Percentiles rank a stretch among this genome's conserved stretches.
Evolutionary conservation across 2,113 vertebrate species (phyloP).

Genomic region (Formicarius rufipectus): DNA sequence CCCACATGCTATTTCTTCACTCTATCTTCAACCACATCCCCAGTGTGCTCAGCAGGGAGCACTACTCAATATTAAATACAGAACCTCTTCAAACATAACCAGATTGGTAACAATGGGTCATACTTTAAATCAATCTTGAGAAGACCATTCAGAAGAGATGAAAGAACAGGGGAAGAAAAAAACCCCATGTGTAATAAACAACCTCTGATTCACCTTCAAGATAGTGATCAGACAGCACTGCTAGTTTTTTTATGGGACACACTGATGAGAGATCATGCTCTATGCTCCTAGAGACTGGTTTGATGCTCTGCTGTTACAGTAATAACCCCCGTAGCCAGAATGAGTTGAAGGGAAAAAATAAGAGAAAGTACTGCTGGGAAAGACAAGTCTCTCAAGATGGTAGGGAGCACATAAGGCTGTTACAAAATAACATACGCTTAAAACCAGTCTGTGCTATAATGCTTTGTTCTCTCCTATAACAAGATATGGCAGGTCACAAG

Average conservation of each 20-base stretch:
- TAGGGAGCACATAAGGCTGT: neutral
- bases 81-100: neutral
- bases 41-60: neutral
- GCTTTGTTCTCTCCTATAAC: neutral
- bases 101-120: neutral
- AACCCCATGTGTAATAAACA: neutral
- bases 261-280: neutral
- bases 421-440: neutral
- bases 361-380: neutral
- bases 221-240: neutral
- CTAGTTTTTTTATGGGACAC: neutral
- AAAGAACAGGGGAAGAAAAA: neutral
- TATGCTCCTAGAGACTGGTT: neutral
- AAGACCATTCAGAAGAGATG: neutral
- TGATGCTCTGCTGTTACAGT: neutral
- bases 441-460: neutral
- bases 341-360: neutral
- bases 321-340: neutral
- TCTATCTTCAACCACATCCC: fast-evolving
- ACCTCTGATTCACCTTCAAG: neutral
- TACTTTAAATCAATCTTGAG: neutral
- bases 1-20: neutral
- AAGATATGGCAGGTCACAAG: neutral
- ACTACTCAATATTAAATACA: neutral
- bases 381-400: neutral